Conservation (phyloP, 2,888 invertebrate genomes). For the Temnothorax ravouxi region DNA sequence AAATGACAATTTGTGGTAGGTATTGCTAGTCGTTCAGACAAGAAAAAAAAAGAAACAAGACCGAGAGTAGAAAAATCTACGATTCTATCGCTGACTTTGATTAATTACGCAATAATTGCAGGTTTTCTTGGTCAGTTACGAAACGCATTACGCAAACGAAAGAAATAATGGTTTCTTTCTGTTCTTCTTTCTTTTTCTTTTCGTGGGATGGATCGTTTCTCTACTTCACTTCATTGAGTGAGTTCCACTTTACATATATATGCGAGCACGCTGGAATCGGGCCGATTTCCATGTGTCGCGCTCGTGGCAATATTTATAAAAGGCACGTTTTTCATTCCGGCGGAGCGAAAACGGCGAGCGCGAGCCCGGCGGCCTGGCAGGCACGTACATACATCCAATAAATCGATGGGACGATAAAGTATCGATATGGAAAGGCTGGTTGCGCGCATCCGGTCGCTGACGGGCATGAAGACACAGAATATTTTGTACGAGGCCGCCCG, state of each 20-base stretch:
- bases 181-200: neutral
- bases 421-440: constrained; percentile 59
- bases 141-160: constrained; percentile 30
- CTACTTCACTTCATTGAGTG: neutral
- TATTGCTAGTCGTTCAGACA: no score
- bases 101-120: neutral
- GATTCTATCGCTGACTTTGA: neutral
- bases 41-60: neutral
- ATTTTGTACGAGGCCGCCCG: constrained; percentile 12
- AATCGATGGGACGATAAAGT: constrained; percentile 69
- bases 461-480: constrained; percentile 18
- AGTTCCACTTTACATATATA: neutral
- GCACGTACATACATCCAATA: constrained; percentile 59
- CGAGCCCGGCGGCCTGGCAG: neutral
- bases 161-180: neutral
- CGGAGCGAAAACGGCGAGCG: constrained; percentile 56
- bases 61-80: neutral
- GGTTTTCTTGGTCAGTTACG: neutral
- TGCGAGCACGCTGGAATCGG: neutral
- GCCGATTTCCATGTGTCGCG: constrained; percentile 46
- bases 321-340: constrained; percentile 67
- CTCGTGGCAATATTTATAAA: constrained; percentile 65
- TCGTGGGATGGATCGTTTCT: neutral
- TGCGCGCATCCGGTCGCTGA: neutral
- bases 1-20: neutral